Percentiles rank a stretch among this genome's conserved stretches.
These are phyloP conservation scores for Platycheirus albimanus DNA, from an alignment of 2,888 invertebrate genomes.

Conservation along the genomic window DNA sequence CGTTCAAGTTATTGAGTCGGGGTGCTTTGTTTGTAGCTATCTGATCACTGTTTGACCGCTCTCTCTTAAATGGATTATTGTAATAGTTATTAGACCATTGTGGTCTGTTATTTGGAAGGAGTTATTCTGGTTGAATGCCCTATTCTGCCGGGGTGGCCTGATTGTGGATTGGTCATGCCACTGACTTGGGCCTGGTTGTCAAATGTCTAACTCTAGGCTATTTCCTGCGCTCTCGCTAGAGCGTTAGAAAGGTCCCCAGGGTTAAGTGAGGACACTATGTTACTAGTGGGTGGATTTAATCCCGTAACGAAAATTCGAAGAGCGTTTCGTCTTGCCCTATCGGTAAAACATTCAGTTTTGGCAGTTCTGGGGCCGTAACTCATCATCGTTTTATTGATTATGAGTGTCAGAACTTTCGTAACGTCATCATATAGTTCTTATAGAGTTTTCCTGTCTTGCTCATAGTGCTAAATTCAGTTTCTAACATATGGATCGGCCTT, in stretches of 20 bases:
- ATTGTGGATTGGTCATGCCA: background rate
- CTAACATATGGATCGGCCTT: no score
- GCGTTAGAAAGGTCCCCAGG: constrained; percentile 10
- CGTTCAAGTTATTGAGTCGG: background rate
- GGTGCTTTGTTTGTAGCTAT: background rate
- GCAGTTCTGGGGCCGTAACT: constrained; percentile 11
- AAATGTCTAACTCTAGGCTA: background rate
- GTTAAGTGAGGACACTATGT: constrained; percentile 7
- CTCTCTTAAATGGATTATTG: background rate
- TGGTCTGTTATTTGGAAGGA: background rate
- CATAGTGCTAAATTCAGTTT: constrained; percentile 14
- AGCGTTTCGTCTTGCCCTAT: background rate
- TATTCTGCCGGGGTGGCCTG: constrained; percentile 1
- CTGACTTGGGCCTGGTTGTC: background rate
- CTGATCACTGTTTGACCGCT: background rate
- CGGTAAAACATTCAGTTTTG: constrained; percentile 1
- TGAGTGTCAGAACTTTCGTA: constrained; percentile 11
- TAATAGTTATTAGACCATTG: background rate
- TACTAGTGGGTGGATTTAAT: background rate
- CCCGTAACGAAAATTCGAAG: background rate
- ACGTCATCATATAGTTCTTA: constrained; percentile 13
- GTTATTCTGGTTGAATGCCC: background rate
- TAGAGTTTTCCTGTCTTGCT: background rate
- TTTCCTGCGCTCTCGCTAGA: constrained; percentile 4
- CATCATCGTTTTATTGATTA: constrained; percentile 4